A percentile compares a stretch with the other conserved stretches of the same genome.
Conservation (phyloP, 2,888 invertebrate species). For the Ornithoptera priamus region DNA sequence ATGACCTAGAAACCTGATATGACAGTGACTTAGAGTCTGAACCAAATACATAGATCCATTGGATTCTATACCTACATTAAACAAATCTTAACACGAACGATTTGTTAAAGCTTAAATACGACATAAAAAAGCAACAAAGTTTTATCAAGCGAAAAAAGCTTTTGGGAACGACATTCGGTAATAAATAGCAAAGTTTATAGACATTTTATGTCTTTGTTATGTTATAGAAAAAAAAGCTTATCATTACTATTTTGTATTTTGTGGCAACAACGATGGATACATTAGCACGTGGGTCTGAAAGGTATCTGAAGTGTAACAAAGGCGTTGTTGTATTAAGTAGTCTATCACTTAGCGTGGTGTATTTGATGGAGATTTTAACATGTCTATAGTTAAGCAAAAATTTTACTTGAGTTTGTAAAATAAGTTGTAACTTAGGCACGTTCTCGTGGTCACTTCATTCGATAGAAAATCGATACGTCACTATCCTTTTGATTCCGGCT, state of each 20-base stretch:
- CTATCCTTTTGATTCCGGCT: slow-evolving; percentile 19
- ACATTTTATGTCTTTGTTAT: slow-evolving; percentile 53
- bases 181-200: slow-evolving; percentile 54
- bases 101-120: neutral
- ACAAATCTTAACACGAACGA: neutral
- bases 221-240: slow-evolving; percentile 43
- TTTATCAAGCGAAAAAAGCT: slow-evolving; percentile 58
- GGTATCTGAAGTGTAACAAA: neutral
- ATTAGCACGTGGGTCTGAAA: neutral
- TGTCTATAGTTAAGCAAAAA: slow-evolving; percentile 5
- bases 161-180: slow-evolving; percentile 45
- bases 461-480: slow-evolving; percentile 28
- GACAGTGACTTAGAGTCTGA: too few relatives aligned
- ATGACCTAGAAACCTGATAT: too few relatives aligned
- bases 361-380: neutral
- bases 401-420: slow-evolving; percentile 12
- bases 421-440: slow-evolving; percentile 50
- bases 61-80: neutral
- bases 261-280: neutral
- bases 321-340: too few relatives aligned
- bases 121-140: slow-evolving; percentile 46
- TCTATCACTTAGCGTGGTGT: too few relatives aligned
- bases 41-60: too few relatives aligned
- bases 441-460: slow-evolving; percentile 39
- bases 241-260: slow-evolving; percentile 30